A percentile compares a stretch with the other conserved stretches of the same genome.
Evolutionary conservation across 2,888 invertebrate genomes (phyloP).

Genomic region (Drosophila hawaiiensis): DNA sequence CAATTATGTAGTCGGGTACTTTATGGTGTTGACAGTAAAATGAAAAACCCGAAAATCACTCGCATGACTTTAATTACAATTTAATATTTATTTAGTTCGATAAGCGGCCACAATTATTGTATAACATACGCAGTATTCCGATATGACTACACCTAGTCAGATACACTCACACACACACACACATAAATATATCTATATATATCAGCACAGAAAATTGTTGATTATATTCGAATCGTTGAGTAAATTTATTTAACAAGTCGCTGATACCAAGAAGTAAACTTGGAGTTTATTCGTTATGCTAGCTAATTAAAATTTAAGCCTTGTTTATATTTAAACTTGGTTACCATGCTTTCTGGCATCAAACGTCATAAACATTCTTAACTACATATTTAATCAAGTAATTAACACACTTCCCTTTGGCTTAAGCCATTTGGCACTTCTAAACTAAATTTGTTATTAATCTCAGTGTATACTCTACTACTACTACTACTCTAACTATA

Average conservation of each 20-base stretch:
- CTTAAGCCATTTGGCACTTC: slow-evolving; percentile 13
- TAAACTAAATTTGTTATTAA: slow-evolving; percentile 7
- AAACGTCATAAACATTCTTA: neutral
- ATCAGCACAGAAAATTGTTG: slow-evolving; percentile 15
- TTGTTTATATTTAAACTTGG: slow-evolving; percentile 52
- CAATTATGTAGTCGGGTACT: slow-evolving; percentile 38
- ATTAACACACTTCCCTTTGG: neutral
- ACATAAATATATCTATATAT: neutral
- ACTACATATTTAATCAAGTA: neutral
- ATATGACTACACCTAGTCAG: slow-evolving; percentile 63
- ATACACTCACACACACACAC: slow-evolving; percentile 27
- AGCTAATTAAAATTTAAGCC: slow-evolving; percentile 79
- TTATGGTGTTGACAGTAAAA: slow-evolving; percentile 47
- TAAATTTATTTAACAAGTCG: slow-evolving; percentile 73
- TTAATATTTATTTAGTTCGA: slow-evolving; percentile 81
- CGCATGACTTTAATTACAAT: slow-evolving; percentile 83
- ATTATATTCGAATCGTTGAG: slow-evolving; percentile 44
- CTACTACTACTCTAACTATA: neutral
- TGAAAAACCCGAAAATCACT: slow-evolving; percentile 62
- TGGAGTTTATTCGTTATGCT: slow-evolving; percentile 30
- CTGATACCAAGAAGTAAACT: slow-evolving; percentile 35
- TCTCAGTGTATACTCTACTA: neutral
- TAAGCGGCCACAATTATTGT: slow-evolving; percentile 71
- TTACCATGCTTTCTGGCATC: neutral
- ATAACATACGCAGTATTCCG: slow-evolving; percentile 46